Evolutionary conservation across 2,797 vertebrate genomes (phyloP).

Genomic region (Anableps anableps): DNA sequence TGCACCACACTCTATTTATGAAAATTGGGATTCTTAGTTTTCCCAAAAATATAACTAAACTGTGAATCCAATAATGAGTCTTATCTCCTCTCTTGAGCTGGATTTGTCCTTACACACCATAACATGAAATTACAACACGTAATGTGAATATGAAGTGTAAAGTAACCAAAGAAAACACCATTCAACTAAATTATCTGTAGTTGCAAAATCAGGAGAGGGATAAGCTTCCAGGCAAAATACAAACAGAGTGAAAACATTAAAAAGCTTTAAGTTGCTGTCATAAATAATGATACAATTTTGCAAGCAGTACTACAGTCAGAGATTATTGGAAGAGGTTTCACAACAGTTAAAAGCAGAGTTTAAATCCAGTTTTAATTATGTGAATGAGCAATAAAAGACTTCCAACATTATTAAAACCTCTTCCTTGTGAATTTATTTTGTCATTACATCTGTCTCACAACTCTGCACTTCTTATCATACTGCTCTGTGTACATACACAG

Average conservation of each 20-base stretch:
- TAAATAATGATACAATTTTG: not conserved
- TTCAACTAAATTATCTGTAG: not conserved
- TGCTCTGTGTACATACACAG: not conserved
- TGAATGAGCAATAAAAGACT: constrained; percentile 3
- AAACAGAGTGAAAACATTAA: no score
- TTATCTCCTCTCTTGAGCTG: not conserved
- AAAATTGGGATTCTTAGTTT: not conserved
- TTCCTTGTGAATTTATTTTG: not conserved
- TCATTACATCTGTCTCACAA: not conserved
- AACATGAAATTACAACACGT: not conserved
- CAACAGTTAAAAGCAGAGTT: not conserved
- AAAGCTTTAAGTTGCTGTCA: not conserved
- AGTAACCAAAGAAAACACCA: not conserved
- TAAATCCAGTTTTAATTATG: not conserved
- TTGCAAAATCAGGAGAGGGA: not conserved
- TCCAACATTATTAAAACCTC: not conserved
- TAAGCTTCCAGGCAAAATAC: not conserved
- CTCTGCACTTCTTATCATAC: not conserved
- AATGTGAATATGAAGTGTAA: not conserved
- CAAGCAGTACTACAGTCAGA: not conserved
- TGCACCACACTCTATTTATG: not conserved
- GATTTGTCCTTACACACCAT: not conserved
- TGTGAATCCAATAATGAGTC: not conserved
- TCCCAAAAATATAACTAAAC: not conserved
- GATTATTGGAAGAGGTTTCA: not conserved